These are phyloP conservation scores for Pheosia gnoma DNA, from an alignment of 2,888 invertebrate genomes.

Conservation along the genomic window DNA sequence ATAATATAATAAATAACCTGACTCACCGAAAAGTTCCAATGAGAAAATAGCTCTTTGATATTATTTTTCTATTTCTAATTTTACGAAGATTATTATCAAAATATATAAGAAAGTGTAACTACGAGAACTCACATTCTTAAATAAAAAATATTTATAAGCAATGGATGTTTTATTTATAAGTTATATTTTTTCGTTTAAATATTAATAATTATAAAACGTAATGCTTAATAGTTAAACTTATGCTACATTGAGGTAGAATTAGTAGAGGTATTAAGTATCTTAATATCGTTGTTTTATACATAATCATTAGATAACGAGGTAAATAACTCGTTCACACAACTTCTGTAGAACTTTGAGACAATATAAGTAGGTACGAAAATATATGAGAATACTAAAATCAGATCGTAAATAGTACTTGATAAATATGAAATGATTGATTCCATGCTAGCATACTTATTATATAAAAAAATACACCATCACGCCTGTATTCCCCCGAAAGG, in stretches of 20 bases:
- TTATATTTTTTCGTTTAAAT: constrained; percentile 7
- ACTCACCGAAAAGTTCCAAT: constrained; percentile 77
- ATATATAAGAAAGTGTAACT: constrained; percentile 78
- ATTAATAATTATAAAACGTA: neutral
- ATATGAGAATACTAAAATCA: neutral
- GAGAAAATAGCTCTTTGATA: constrained; percentile 79
- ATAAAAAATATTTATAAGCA: constrained; percentile 81
- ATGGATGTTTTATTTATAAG: constrained; percentile 64
- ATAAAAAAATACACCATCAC: no score
- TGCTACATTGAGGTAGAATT: constrained; percentile 9
- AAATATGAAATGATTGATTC: neutral
- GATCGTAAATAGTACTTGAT: neutral
- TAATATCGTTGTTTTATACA: neutral
- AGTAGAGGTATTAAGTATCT: neutral
- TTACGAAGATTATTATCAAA: constrained; percentile 79
- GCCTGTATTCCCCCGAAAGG: no score
- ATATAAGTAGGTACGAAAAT: no score
- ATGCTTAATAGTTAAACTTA: constrained; percentile 10
- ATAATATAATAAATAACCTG: constrained; percentile 47
- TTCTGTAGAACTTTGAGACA: no score
- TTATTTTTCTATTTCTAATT: constrained; percentile 84
- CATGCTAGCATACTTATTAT: no score
- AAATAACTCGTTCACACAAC: neutral
- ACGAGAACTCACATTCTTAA: constrained; percentile 78
- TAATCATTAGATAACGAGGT: neutral